Conservation (phyloP, 2,113 vertebrate species). For the Nothobranchius furzeri region DNA sequence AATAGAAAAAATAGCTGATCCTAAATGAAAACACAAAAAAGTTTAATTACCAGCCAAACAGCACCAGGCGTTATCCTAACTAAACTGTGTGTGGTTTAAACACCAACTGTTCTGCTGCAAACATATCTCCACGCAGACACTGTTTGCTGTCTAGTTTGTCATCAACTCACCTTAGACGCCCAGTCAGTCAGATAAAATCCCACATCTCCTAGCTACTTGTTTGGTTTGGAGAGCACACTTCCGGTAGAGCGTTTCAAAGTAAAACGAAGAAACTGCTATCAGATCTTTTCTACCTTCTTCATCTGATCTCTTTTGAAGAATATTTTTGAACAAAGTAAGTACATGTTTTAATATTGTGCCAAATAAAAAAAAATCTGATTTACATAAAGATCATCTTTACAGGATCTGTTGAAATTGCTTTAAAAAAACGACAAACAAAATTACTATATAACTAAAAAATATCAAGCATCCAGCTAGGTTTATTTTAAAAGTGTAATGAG, state of each 20-base stretch:
- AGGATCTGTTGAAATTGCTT: too few relatives aligned
- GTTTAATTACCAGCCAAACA: conserved; percentile 53
- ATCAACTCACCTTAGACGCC: conserved; percentile 17
- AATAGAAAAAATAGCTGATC: background rate
- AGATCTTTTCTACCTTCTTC: background rate
- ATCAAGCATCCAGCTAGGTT: background rate
- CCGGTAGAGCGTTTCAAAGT: conserved; percentile 22
- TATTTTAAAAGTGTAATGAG: background rate
- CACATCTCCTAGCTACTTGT: background rate
- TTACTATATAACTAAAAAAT: background rate
- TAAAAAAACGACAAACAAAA: too few relatives aligned
- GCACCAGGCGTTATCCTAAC: conserved; percentile 30
- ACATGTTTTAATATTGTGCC: too few relatives aligned
- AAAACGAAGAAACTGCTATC: background rate
- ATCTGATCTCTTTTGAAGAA: background rate
- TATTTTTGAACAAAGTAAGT: too few relatives aligned
- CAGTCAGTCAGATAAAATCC: conserved; percentile 1
- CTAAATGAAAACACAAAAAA: conserved; percentile 29
- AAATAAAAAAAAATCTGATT: too few relatives aligned
- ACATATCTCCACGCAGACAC: background rate
- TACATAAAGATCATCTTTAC: too few relatives aligned
- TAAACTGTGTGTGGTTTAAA: conserved; percentile 14
- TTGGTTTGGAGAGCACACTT: background rate
- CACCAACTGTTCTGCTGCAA: background rate
- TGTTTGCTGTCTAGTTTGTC: conserved; percentile 8